These are phyloP conservation scores for Stichodactyla helianthus DNA, from an alignment of 64 coral and sea anemone species.

Conservation along the genomic window DNA sequence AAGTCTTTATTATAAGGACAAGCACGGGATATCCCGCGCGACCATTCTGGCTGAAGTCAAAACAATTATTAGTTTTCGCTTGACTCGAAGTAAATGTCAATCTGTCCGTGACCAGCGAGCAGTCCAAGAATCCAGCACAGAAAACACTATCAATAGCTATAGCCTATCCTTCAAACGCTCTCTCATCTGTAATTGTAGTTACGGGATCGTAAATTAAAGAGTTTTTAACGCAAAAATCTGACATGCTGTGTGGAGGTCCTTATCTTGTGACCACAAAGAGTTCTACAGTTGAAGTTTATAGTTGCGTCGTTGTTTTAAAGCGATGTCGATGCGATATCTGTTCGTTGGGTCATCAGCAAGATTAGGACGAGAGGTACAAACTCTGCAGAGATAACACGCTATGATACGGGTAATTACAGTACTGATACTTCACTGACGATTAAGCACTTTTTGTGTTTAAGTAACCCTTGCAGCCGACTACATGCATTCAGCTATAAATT, in stretches of 20 bases:
- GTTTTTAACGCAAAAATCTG: not conserved
- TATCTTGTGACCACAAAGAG: not conserved
- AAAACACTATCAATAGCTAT: too few relatives aligned
- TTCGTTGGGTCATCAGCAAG: not conserved
- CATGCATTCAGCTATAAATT: not conserved
- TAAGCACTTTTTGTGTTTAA: not conserved
- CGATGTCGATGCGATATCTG: not conserved
- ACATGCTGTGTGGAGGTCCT: not conserved
- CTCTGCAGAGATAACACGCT: not conserved
- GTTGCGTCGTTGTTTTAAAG: not conserved
- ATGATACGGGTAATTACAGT: not conserved
- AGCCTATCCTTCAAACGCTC: not conserved
- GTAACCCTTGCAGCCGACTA: not conserved
- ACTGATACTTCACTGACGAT: not conserved
- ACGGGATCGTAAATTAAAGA: not conserved
- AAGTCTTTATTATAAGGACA: too few relatives aligned
- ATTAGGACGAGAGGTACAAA: not conserved
- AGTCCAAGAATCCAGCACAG: too few relatives aligned
- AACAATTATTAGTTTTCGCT: too few relatives aligned
- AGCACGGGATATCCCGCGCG: too few relatives aligned
- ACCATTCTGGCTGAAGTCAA: too few relatives aligned
- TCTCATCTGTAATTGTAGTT: not conserved
- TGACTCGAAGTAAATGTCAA: too few relatives aligned
- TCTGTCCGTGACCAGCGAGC: too few relatives aligned
- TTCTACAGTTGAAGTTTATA: not conserved